phyloP scores from a whole-genome alignment of 2,888 invertebrate species.

The Torymus tubicola region DNA sequence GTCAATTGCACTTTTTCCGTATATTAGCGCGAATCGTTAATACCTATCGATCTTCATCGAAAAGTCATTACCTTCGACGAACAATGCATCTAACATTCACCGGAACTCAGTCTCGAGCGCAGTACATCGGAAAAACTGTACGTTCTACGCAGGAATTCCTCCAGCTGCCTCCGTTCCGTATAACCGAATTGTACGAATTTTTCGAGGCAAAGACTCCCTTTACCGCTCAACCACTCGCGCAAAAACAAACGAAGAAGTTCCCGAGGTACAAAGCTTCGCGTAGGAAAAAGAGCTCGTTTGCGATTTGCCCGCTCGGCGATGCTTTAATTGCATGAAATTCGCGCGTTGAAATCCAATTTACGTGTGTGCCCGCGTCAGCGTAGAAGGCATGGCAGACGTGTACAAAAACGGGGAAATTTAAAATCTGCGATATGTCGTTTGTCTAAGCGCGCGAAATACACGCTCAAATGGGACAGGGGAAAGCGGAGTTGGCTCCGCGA shows the following conservation, averaged over 20 bases:
- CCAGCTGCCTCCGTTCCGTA: no score
- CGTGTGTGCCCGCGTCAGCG: neutral
- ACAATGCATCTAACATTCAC: no score
- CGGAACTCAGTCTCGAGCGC: no score
- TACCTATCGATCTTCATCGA: no score
- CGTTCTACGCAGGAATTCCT: neutral
- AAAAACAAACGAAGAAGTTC: conserved; percentile 10
- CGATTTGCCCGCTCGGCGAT: conserved; percentile 13
- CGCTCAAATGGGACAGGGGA: no score
- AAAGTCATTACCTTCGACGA: no score
- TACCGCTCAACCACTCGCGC: neutral
- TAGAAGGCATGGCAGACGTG: neutral
- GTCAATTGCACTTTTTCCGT: no score
- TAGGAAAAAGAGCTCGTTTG: conserved; percentile 25
- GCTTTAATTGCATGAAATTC: conserved; percentile 50
- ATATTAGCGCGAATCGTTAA: no score
- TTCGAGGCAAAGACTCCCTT: conserved; percentile 3
- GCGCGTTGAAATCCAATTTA: conserved; percentile 39
- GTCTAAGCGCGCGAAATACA: neutral
- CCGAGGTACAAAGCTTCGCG: neutral
- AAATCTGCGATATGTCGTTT: conserved; percentile 32
- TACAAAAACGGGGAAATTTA: conserved; percentile 28
- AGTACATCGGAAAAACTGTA: no score
- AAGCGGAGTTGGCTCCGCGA: no score
- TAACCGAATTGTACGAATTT: neutral